phyloP scores from a whole-genome alignment of 2,113 vertebrate genomes.

The Ptychochromis oligacanthus region DNA sequence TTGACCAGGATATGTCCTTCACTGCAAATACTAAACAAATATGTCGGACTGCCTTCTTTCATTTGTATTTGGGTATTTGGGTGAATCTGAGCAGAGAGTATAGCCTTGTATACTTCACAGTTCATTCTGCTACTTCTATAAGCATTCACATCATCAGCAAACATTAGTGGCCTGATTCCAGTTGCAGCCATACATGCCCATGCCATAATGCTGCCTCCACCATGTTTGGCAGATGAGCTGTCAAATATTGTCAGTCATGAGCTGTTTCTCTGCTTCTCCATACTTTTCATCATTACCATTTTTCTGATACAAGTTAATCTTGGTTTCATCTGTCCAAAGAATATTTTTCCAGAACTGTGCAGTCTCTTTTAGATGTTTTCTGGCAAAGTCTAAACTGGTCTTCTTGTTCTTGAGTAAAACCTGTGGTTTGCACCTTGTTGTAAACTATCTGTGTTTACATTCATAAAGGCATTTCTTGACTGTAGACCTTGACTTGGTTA shows the following conservation, averaged over 20 bases:
- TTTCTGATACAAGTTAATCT: neutral
- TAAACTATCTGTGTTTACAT: no score
- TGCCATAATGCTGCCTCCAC: neutral
- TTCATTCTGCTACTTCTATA: neutral
- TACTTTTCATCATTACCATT: neutral
- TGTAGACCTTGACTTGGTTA: neutral
- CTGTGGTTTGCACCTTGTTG: neutral
- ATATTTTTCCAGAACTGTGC: neutral
- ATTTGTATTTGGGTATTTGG: no score
- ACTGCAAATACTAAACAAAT: no score
- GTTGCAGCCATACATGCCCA: accelerated
- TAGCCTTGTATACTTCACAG: accelerated
- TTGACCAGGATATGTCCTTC: no score
- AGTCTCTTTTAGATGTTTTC: neutral
- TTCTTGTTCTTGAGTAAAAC: neutral
- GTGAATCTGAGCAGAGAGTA: neutral
- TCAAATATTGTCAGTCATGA: neutral
- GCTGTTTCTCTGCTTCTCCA: neutral
- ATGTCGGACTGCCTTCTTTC: no score
- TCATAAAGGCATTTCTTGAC: no score
- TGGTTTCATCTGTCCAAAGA: neutral
- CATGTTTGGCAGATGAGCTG: accelerated
- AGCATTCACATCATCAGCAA: neutral
- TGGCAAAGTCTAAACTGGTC: neutral
- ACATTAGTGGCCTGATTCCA: neutral